These are phyloP conservation scores for Petrocephalus schoutedeni DNA, from an alignment of 2,797 vertebrate species.

Conservation along the genomic window DNA sequence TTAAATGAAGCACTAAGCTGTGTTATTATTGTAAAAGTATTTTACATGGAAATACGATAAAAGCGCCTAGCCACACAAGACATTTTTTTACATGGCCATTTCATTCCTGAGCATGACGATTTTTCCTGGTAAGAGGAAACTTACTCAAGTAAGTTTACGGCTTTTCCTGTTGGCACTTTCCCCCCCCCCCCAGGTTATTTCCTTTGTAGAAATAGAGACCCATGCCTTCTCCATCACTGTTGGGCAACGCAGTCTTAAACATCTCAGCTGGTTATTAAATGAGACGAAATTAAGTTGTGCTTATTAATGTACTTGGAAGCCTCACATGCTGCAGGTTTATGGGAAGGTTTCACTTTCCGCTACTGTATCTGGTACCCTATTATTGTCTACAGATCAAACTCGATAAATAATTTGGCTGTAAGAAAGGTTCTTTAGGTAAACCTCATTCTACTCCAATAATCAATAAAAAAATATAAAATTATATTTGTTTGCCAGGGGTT, in stretches of 20 bases:
- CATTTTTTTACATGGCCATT: background rate
- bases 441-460: too few relatives aligned
- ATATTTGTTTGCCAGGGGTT: too few relatives aligned
- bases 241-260: background rate
- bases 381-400: background rate
- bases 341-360: background rate
- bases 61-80: background rate
- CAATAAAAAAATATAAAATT: too few relatives aligned
- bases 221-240: background rate
- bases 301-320: background rate
- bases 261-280: background rate
- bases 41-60: background rate
- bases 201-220: background rate
- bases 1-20: background rate
- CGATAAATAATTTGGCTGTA: too few relatives aligned
- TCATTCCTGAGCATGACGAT: background rate
- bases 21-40: background rate
- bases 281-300: background rate
- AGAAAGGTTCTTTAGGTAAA: too few relatives aligned
- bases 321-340: background rate
- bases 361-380: background rate
- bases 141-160: background rate
- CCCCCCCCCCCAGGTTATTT: background rate
- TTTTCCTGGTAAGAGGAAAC: background rate
- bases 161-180: background rate